These are phyloP conservation scores for Cecidostiba fungosa DNA, from an alignment of 2,888 invertebrate genomes.

Conservation along the genomic window DNA sequence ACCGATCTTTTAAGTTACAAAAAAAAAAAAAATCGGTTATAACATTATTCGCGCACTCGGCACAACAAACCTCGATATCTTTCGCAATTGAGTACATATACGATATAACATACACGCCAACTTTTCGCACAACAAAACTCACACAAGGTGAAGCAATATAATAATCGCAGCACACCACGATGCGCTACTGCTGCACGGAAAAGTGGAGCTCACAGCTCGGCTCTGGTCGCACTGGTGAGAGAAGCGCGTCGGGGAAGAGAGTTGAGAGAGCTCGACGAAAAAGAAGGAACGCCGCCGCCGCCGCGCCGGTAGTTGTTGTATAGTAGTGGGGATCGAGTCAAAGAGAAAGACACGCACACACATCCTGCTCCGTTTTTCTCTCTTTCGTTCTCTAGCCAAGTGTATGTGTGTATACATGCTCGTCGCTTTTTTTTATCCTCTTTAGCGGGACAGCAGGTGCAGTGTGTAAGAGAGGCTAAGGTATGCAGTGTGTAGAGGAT, in stretches of 20 bases:
- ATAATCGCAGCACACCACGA: too few species aligned
- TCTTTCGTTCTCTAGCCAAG: constrained; percentile 17
- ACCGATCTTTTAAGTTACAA: not conserved
- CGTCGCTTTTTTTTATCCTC: constrained; percentile 35
- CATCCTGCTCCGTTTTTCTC: constrained; percentile 59
- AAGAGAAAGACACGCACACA: constrained; percentile 43
- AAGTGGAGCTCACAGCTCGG: constrained; percentile 43
- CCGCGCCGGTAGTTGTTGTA: not conserved
- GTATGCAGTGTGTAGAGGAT: not conserved
- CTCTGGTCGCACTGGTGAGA: constrained; percentile 8
- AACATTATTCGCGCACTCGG: not conserved
- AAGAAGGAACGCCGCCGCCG: constrained; percentile 15
- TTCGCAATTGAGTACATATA: not conserved
- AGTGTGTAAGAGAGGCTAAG: not conserved
- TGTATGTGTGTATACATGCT: not conserved
- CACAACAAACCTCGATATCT: not conserved
- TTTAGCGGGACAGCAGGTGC: constrained; percentile 37
- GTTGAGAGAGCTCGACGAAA: constrained; percentile 28
- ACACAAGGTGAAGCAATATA: not conserved
- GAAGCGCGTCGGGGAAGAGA: constrained; percentile 29
- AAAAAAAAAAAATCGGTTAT: not conserved
- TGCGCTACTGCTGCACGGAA: not conserved
- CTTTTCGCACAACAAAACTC: constrained; percentile 7
- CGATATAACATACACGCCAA: not conserved
- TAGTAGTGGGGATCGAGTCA: constrained; percentile 1